Evolutionary conservation across 2,888 invertebrate species (phyloP), one percentile per base, ranked within the genome.

Genomic region (Helobdella robusta): DNA sequence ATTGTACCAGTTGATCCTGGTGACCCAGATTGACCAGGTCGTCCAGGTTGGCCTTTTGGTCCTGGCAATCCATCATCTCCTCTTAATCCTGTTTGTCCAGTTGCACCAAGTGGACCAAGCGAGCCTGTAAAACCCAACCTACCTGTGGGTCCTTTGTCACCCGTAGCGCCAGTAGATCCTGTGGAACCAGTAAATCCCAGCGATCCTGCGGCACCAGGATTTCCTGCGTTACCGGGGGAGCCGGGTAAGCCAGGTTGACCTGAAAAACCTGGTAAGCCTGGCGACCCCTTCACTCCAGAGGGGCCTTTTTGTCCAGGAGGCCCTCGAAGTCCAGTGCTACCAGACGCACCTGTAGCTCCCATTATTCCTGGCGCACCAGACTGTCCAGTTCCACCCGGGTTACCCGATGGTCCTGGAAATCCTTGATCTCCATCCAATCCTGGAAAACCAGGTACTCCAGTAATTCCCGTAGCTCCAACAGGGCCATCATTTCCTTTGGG

Each of bases 201-300:
- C 20, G 25, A 4, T 3, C 65, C 67, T 15, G 25, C 25, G 1
- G 18, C 2, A 18, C 62, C 62, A 36, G 46, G 8, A 36, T 60
- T 5, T 23, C 68, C 68, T 44, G 66, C 56, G 44, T 54, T 48
- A 40, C 70, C 70, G 20, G 61, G 30, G 11, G n/a, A 34, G 44
- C 68, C 68, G n/a, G 36, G 62, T 25, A 60, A 28, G 54, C 69
- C 69, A 34, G 68, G 18, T 30, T 25, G 48, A 28, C 69, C 69
- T 15, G 66, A n/a, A 32, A 36, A 23, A 30, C 66, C 66, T 63
- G 32, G 35, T 11, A 20, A 60, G 18, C 62, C 62, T 20, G 48
- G 15, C 6, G 28, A n/a, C 3, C 62, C 62, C 11, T 30, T 15
- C 2, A 30, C 36, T 50, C 62, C 62, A n/a, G n/a, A n/a, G 11